phyloP scores from a whole-genome alignment of 2,797 vertebrate species.

The Propithecus perrieri region DNA sequence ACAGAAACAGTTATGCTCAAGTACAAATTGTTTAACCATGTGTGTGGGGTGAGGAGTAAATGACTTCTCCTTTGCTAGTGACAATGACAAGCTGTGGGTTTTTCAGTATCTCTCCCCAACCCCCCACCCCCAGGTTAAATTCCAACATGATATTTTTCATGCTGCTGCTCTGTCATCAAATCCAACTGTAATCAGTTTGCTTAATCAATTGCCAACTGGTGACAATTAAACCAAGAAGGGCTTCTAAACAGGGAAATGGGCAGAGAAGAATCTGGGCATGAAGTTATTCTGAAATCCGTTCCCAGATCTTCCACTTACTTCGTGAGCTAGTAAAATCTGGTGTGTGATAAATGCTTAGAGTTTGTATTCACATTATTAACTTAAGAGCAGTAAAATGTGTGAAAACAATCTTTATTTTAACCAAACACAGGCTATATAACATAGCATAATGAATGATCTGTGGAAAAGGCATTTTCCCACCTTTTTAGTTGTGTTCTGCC shows the following conservation, averaged over 20 bases:
- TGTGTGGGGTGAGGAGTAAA: not conserved
- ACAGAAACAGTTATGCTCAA: not conserved
- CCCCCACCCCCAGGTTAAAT: not conserved
- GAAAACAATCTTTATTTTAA: constrained; percentile 51
- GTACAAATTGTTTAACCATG: not conserved
- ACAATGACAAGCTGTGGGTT: not conserved
- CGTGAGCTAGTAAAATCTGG: not conserved
- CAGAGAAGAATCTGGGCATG: not conserved
- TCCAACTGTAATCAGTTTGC: not conserved
- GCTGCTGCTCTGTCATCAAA: not conserved
- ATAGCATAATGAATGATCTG: not conserved
- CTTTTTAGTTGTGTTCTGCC: not conserved
- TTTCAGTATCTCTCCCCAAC: not conserved
- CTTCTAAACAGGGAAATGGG: not conserved
- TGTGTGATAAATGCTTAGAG: constrained; percentile 10
- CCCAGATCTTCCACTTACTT: not conserved
- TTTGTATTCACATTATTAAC: constrained; percentile 36
- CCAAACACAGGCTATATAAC: not conserved
- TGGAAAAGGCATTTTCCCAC: not conserved
- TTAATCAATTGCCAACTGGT: not conserved
- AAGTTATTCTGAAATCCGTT: not conserved
- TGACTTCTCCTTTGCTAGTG: not conserved
- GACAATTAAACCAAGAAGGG: not conserved
- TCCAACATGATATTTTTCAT: not conserved
- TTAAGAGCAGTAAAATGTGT: constrained; percentile 39